Evolutionary conservation across 2,113 vertebrate species (phyloP).

Genomic region (Clarias magur): DNA sequence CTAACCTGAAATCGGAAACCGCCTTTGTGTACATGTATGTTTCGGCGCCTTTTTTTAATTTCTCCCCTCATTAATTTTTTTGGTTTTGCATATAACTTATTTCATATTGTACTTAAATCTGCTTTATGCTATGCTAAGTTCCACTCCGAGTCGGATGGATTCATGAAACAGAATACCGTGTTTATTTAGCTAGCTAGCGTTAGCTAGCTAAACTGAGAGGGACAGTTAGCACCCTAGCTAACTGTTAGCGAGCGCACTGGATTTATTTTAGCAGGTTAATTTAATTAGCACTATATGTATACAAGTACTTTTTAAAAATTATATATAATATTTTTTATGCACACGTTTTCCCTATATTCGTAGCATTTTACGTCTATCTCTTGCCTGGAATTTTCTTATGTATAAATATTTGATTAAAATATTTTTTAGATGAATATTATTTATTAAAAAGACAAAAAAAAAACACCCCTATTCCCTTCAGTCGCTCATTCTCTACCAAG

Average conservation of each 20-base stretch:
- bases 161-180: slow-evolving; percentile 30
- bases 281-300: neutral
- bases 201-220: neutral
- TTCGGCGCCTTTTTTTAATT: slow-evolving; percentile 32
- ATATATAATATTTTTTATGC: no score
- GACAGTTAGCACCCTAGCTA: slow-evolving; percentile 19
- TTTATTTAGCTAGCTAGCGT: slow-evolving; percentile 67
- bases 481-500: neutral
- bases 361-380: neutral
- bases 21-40: slow-evolving; percentile 51
- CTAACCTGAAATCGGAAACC: slow-evolving; percentile 63
- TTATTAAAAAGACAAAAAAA: neutral
- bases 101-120: slow-evolving; percentile 33
- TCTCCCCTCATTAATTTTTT: neutral
- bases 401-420: neutral
- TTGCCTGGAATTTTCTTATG: neutral
- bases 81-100: neutral
- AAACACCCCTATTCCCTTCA: neutral
- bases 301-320: neutral
- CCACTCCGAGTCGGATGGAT: slow-evolving; percentile 49
- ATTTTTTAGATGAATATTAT: no score
- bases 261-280: no score
- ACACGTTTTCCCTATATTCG: neutral
- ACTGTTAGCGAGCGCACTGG: neutral
- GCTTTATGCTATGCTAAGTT: no score